Conservation (phyloP, 2,888 invertebrate genomes). For the Heliconius cydno region DNA sequence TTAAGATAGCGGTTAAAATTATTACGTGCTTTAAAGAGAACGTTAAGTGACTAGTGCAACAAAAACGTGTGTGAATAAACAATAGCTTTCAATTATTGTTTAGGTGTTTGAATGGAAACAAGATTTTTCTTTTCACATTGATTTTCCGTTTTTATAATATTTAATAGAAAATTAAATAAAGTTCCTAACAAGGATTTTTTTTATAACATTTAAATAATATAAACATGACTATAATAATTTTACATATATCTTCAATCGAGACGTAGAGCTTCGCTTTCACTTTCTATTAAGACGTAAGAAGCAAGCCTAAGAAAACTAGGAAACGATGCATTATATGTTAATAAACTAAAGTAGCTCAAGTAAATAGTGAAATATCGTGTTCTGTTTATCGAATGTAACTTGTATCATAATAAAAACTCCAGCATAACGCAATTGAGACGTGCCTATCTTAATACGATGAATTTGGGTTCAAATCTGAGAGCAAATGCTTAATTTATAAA, state of each 20-base stretch:
- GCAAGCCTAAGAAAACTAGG: constrained; percentile 45
- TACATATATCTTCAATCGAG: constrained; percentile 15
- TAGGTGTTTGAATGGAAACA: background rate
- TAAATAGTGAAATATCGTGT: constrained; percentile 8
- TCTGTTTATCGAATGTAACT: background rate
- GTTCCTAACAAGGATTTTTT: background rate
- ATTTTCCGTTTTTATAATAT: background rate
- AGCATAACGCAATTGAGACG: background rate
- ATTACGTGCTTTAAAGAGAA: constrained; percentile 18
- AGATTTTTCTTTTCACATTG: background rate
- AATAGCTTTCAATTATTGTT: constrained; percentile 20
- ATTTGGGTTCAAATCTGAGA: background rate
- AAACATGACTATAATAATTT: background rate
- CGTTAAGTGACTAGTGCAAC: constrained; percentile 23
- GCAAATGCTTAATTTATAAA: background rate
- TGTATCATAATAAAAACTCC: background rate
- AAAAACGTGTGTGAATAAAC: constrained; percentile 23
- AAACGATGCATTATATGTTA: constrained; percentile 38
- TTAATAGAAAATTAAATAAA: background rate
- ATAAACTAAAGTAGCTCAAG: constrained; percentile 22
- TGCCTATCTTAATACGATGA: background rate
- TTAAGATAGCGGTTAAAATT: background rate
- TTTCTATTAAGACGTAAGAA: constrained; percentile 41
- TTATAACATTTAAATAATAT: background rate
- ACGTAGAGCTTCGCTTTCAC: constrained; percentile 43